Evolutionary conservation across 2,888 invertebrate species (phyloP).

Genomic region (Quadriops clusia): DNA sequence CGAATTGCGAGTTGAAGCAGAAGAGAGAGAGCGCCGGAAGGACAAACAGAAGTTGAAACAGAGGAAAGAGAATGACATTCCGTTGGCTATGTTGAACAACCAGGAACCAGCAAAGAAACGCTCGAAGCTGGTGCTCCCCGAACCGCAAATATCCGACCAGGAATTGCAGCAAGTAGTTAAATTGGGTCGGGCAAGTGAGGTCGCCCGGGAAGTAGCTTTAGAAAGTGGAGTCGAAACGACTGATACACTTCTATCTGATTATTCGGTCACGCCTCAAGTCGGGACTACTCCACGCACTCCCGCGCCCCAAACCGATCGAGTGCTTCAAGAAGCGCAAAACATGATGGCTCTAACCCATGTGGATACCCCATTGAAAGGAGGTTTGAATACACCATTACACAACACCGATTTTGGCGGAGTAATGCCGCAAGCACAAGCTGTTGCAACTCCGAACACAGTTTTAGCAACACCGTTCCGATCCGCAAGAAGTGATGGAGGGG

Average conservation of each 20-base stretch:
- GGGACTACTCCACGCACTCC: slow-evolving; percentile 77
- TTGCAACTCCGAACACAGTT: slow-evolving; percentile 85
- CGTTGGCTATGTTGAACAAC: slow-evolving; percentile 75
- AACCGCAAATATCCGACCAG: slow-evolving; percentile 92
- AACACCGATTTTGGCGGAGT: slow-evolving; percentile 81
- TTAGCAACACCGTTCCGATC: slow-evolving; percentile 77
- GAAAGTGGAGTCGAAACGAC: slow-evolving; percentile 68
- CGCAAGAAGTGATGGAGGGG: slow-evolving; percentile 50
- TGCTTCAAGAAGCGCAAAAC: slow-evolving; percentile 93
- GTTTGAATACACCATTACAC: slow-evolving; percentile 85
- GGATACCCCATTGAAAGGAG: slow-evolving; percentile 94
- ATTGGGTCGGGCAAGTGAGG: slow-evolving; percentile 80
- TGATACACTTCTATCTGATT: slow-evolving; percentile 82
- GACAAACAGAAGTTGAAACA: slow-evolving; percentile 93
- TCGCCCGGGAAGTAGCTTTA: slow-evolving; percentile 76
- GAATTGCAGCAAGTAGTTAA: slow-evolving; percentile 87
- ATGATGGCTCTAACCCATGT: slow-evolving; percentile 97
- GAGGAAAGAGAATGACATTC: slow-evolving; percentile 91
- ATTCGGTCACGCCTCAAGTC: slow-evolving; percentile 64
- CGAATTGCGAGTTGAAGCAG: slow-evolving; percentile 78
- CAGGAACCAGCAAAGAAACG: slow-evolving; percentile 85
- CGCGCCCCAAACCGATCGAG: slow-evolving; percentile 67
- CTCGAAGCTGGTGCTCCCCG: slow-evolving; percentile 90
- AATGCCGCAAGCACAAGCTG: slow-evolving; percentile 55
- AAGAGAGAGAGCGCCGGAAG: slow-evolving; percentile 87